These are phyloP conservation scores for Umimayanthus kanabou DNA, from an alignment of 92 coral and sea anemone species.

Conservation along the genomic window DNA sequence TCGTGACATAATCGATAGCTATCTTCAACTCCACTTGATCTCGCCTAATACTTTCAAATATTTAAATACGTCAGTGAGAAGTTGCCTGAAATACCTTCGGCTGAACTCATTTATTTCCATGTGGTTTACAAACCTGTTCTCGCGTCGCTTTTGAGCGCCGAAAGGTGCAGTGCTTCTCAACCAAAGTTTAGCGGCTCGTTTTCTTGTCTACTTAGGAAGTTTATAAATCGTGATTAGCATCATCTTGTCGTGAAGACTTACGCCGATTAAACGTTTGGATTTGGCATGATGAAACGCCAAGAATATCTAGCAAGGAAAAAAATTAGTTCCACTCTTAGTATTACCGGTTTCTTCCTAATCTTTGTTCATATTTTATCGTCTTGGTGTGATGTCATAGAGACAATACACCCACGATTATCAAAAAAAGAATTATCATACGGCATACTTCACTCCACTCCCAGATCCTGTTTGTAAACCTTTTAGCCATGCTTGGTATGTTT, in stretches of 20 bases:
- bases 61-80: conserved; percentile 4
- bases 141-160: neutral
- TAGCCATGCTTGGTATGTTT: conserved; percentile 6
- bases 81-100: neutral
- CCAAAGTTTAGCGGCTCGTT: neutral
- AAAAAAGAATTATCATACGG: neutral
- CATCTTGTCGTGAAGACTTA: neutral
- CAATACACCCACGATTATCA: conserved; percentile 8
- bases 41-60: conserved; percentile 27
- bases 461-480: conserved; percentile 22
- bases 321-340: neutral
- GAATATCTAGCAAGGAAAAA: neutral
- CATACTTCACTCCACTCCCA: conserved; percentile 15
- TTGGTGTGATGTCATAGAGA: conserved; percentile 34
- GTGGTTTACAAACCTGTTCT: neutral
- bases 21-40: conserved; percentile 36
- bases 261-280: neutral
- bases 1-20: conserved; percentile 24
- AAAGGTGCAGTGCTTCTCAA: neutral
- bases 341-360: conserved; percentile 1
- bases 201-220: neutral
- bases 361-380: neutral
- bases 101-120: neutral
- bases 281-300: neutral
- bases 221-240: neutral